These are phyloP conservation scores for Elephas maximus DNA, from an alignment of 2,113 vertebrate species.

Conservation along the genomic window DNA sequence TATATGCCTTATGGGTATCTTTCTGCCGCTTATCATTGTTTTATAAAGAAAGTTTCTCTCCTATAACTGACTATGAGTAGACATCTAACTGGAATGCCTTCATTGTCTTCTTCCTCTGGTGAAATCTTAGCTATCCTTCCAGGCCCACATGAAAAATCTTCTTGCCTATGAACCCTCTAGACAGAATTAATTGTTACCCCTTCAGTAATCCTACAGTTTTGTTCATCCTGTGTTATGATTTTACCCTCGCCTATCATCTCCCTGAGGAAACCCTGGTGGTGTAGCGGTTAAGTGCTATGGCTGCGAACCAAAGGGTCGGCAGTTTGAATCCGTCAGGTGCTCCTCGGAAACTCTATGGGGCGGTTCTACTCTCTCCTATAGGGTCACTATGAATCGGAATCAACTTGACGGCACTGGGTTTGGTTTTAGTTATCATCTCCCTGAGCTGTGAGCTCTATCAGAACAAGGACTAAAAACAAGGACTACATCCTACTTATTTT, in stretches of 20 bases:
- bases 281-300: too few relatives aligned
- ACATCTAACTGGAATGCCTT: neutral
- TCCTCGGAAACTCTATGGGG: too few relatives aligned
- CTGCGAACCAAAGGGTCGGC: too few relatives aligned
- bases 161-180: neutral
- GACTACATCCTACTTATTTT: neutral
- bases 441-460: neutral
- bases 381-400: too few relatives aligned
- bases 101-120: conserved; percentile 26
- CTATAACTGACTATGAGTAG: conserved; percentile 10
- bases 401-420: too few relatives aligned
- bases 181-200: conserved; percentile 16
- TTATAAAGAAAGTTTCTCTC: conserved; percentile 30
- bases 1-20: conserved; percentile 6
- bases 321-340: too few relatives aligned
- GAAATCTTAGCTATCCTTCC: conserved; percentile 3
- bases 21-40: conserved; percentile 8
- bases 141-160: neutral
- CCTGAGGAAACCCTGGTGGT: too few relatives aligned
- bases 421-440: neutral
- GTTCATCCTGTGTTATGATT: neutral
- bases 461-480: neutral
- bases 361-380: too few relatives aligned
- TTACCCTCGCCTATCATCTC: neutral
- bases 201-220: neutral